Conservation (phyloP, 2,797 vertebrate genomes). For the Takifugu rubripes region DNA sequence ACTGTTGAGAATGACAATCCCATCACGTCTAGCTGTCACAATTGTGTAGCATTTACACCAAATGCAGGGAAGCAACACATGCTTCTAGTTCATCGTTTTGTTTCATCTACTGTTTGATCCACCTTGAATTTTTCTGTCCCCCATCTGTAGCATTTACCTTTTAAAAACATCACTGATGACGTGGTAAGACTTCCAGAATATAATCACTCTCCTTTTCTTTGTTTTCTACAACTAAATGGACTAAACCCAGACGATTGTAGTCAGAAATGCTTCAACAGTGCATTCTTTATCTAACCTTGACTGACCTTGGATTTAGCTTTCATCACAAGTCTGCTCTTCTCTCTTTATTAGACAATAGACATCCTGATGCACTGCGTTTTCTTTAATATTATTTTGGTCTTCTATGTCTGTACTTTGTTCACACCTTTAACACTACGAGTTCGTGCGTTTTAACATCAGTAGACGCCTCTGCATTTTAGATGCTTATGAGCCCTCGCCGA, state of each 20-base stretch:
- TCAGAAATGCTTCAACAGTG: too few relatives aligned
- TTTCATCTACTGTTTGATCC: neutral
- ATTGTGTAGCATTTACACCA: neutral
- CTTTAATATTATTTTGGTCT: constrained; percentile 3
- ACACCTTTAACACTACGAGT: neutral
- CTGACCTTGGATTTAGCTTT: constrained; percentile 3
- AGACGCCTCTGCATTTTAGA: constrained; percentile 4
- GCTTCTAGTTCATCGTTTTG: neutral
- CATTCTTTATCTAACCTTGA: neutral
- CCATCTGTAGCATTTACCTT: constrained; percentile 86
- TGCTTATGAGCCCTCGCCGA: constrained; percentile 2
- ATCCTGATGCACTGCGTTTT: neutral
- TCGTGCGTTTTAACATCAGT: constrained; percentile 13
- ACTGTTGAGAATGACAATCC: too few relatives aligned
- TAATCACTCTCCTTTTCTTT: neutral
- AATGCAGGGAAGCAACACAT: neutral
- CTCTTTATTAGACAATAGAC: neutral
- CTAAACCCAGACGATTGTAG: too few relatives aligned
- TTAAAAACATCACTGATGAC: constrained; percentile 94
- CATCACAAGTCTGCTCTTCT: constrained; percentile 3
- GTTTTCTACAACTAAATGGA: constrained; percentile 26
- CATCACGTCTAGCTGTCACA: too few relatives aligned
- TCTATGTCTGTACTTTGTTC: constrained; percentile 11
- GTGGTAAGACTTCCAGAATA: constrained; percentile 82
- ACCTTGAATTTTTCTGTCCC: constrained; percentile 52